Base-by-base conservation (phyloP, 2,113 vertebrate genomes). In the Eudyptes chrysolophus region DNA sequence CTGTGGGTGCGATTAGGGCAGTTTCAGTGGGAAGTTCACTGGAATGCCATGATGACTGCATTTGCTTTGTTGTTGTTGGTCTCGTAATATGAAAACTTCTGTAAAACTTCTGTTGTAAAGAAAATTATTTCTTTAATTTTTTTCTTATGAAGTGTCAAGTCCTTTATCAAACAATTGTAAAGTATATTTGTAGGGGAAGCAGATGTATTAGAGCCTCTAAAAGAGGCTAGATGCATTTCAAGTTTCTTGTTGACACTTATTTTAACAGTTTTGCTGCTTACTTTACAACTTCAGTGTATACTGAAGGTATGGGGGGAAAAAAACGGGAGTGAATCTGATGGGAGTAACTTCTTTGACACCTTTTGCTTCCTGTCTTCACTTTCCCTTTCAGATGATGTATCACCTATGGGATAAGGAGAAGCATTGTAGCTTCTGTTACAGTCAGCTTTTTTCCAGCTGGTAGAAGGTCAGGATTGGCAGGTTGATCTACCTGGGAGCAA, bases 401-500 rank as follows among this genome's bases (percentile, higher is more conserved):
- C 21, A 29, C 49, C 36, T 69, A 3, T 58, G 71, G 52, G 79
- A 64, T 87, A 79, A 91, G 83, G 90, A 70, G 65, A 9, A 55
- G 20, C 46, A 34, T 46, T 89, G 42, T 83, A 66, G 34, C 62
- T 96, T 87, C 70, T 95, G 62, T 96, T 86, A 79, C 26, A 92
- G 89, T 96, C 84, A 92, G 84, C 87, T 77, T 90, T 92, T 96
- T 96, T 84, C 40, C n/a, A 57, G 44, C 69, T 93, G 65, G 81
- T 96, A 36, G 95, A 82, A 96, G 78, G 87, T 95, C 96, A 86
- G 92, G 97, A 96, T 80, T 97, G 95, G 81, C 95, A 96, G 91
- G 96, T 94, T 97, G 91, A 89, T 95, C 89, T 96, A 96, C 96
- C 83, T 96, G 80, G 34, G 84, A 96, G 86, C 69, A 91, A 69